Evolutionary conservation across 2,113 vertebrate genomes (phyloP), one percentile per base, ranked within the genome.

Genomic region (Catharus fuscescens): DNA sequence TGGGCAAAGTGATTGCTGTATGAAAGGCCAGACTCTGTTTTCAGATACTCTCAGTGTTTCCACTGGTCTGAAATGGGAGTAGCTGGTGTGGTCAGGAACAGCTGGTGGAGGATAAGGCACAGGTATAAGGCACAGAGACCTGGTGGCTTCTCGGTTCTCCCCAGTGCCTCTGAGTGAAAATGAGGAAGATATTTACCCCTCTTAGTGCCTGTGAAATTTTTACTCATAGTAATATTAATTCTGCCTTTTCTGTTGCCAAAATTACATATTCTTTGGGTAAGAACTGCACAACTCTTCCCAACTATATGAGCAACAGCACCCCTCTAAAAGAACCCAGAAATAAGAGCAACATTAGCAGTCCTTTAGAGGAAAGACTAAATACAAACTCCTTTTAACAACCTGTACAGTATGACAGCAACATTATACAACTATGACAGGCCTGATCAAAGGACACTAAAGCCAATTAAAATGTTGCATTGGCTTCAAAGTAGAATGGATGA

Each of bases 391-490:
- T 73, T 86, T 40, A 91, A 56, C 38, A 89, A 78, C 40, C 13
- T 60, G 53, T 67, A 44, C 31, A 84, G 72, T 52, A 48, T 13
- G 24, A 74, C 47, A 64, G 48, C 44, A 89, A 36, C 18, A 9
- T 67, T 56, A 44, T 4, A 67, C 60, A 86, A 15, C 26, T 52
- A 83, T 59, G 62, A 92, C 57, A 60, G 14, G 31, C 29, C 48
- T 71, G 92, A 81, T 93, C 82, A 97, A 94, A 92, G 64, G 34
- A 90, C 34, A 50, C 32, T 70, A 70, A 88, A 86, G 32, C 47
- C 5, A 93, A 86, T 91, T 92, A 86, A 93, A 90, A 54, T 47
- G 42, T 81, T 91, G 81, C 11, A 38, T 3, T 80, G 52, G 38
- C 34, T 93, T 95, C 77, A 85, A 84, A 90, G 59, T 52, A 61